A percentile compares a stretch with the other conserved stretches of the same genome.
phyloP scores from a whole-genome alignment of 2,888 invertebrate species.

The Andrena minutula region DNA sequence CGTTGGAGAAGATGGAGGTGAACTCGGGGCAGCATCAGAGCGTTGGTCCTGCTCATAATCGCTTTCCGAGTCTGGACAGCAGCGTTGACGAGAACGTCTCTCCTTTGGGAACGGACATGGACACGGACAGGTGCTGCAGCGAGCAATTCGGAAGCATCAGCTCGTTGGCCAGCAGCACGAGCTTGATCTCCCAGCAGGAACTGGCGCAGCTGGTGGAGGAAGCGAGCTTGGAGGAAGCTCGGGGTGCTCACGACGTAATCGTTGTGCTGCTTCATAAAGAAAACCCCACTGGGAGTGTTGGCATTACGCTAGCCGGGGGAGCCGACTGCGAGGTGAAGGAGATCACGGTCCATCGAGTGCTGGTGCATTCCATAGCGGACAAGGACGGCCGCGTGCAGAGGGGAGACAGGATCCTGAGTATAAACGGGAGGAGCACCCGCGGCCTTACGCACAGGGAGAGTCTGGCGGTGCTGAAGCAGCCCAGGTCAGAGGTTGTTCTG shows the following conservation, averaged over 20 bases:
- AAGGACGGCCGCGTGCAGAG: conserved; percentile 94
- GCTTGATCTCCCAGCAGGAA: conserved; percentile 87
- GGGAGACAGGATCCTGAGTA: conserved; percentile 95
- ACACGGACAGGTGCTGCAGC: conserved; percentile 74
- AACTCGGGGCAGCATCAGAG: conserved; percentile 37
- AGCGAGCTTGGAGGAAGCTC: conserved; percentile 88
- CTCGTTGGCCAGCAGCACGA: conserved; percentile 87
- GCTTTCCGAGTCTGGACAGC: conserved; percentile 87
- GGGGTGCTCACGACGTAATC: conserved; percentile 86
- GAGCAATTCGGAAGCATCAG: conserved; percentile 87
- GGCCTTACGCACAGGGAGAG: conserved; percentile 95
- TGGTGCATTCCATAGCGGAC: conserved; percentile 94
- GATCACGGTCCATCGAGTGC: conserved; percentile 95
- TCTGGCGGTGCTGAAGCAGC: conserved; percentile 92
- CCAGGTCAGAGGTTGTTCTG: conserved; percentile 92
- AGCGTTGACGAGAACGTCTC: conserved; percentile 84
- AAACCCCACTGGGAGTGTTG: conserved; percentile 91
- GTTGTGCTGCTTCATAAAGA: conserved; percentile 90
- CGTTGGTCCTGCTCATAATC: conserved; percentile 76
- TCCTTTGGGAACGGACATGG: conserved; percentile 72
- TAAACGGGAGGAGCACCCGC: conserved; percentile 93
- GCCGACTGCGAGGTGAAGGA: conserved; percentile 96
- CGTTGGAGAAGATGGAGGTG: conserved; percentile 86
- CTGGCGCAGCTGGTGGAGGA: conserved; percentile 89
- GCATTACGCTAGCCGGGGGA: conserved; percentile 95